Percentiles rank a stretch among this genome's conserved stretches.
Conservation (phyloP, 2,888 invertebrate species). For the Tineola bisselliella region DNA sequence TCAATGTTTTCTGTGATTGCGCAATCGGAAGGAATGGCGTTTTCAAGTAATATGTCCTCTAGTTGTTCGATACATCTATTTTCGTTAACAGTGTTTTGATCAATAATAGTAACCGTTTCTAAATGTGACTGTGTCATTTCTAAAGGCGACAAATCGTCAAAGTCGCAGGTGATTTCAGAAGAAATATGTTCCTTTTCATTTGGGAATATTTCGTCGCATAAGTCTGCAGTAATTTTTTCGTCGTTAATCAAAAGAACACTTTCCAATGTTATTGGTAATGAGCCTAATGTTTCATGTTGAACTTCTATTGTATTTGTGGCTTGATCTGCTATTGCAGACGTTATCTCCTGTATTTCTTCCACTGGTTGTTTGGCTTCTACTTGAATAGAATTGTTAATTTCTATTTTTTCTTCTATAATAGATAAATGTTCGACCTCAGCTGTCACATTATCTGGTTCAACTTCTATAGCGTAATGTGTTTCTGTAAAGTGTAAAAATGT, state of each 20-base stretch:
- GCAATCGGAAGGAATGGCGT: background rate
- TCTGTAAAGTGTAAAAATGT: constrained; percentile 4
- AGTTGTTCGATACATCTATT: background rate
- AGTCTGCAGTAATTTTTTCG: background rate
- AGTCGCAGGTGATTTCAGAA: background rate
- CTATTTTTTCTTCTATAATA: background rate
- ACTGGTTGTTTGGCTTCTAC: background rate
- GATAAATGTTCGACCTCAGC: background rate
- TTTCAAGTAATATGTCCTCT: background rate
- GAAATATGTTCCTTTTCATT: background rate
- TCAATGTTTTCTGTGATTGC: background rate
- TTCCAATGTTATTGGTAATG: background rate
- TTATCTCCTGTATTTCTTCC: background rate
- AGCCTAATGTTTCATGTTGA: background rate
- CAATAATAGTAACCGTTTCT: background rate
- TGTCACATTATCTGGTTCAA: background rate
- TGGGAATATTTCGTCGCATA: background rate
- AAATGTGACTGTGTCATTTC: background rate
- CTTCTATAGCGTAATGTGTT: background rate
- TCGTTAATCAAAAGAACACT: background rate
- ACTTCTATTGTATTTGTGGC: background rate
- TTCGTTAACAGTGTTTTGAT: background rate
- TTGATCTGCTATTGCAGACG: background rate
- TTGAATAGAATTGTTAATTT: background rate
- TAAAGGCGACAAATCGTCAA: background rate